phyloP scores from a whole-genome alignment of 2,888 invertebrate species.

The Entomobrya proxima region DNA sequence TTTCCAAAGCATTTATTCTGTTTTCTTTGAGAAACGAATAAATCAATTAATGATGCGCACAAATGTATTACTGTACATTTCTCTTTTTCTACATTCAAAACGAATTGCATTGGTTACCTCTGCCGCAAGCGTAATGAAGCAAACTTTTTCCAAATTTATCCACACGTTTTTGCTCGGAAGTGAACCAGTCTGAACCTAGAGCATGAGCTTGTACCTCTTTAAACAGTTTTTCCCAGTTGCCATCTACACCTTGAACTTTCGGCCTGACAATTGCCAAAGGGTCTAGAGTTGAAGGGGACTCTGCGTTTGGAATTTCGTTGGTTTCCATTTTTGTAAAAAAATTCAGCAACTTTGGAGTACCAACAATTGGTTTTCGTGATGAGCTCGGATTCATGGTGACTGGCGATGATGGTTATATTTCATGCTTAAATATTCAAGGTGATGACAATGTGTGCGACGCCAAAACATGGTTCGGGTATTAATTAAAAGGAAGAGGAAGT shows the following conservation, averaged over 20 bases:
- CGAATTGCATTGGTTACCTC: too few species aligned
- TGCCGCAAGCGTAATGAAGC: not conserved
- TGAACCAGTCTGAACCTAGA: not conserved
- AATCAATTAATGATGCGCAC: not conserved
- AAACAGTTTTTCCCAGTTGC: not conserved
- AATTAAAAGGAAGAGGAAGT: too few species aligned
- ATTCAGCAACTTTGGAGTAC: too few species aligned
- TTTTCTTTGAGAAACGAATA: not conserved
- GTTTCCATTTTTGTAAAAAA: too few species aligned
- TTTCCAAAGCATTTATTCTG: not conserved
- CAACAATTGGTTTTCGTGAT: too few species aligned
- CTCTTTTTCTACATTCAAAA: not conserved
- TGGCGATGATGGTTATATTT: too few species aligned
- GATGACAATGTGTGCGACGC: too few species aligned
- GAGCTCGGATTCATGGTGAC: too few species aligned
- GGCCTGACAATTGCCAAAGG: not conserved
- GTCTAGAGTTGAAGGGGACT: not conserved
- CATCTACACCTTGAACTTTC: not conserved
- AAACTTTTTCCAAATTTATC: not conserved
- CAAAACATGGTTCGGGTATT: too few species aligned
- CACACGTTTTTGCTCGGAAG: not conserved
- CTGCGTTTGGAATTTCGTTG: too few species aligned
- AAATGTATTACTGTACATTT: not conserved
- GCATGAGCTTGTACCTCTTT: not conserved
- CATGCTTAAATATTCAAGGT: too few species aligned